phyloP scores from a whole-genome alignment of 2,797 vertebrate genomes.

The Acanthurus leucopareius region DNA sequence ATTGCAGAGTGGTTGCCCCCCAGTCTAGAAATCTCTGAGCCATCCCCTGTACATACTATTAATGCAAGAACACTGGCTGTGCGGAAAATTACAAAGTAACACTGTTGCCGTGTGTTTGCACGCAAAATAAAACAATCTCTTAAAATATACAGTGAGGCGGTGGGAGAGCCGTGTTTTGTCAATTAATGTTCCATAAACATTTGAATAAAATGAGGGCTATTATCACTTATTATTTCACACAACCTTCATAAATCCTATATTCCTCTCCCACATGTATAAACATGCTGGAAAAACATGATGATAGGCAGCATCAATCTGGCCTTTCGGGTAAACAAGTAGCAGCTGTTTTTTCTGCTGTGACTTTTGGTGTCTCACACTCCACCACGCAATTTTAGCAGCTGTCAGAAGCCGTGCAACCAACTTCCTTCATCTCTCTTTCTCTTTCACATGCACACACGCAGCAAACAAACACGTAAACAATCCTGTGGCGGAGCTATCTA shows the following conservation, averaged over 20 bases:
- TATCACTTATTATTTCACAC: slow-evolving; percentile 26
- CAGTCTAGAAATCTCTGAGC: slow-evolving; percentile 51
- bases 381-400: slow-evolving; percentile 53
- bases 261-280: slow-evolving; percentile 9
- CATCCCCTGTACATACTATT: slow-evolving; percentile 33
- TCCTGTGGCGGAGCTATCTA: slow-evolving; percentile 33
- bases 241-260: slow-evolving; percentile 28
- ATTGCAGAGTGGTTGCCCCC: slow-evolving; percentile 41
- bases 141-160: neutral
- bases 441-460: neutral
- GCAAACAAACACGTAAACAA: slow-evolving; percentile 29
- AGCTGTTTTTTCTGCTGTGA: slow-evolving; percentile 38
- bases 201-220: slow-evolving; percentile 12
- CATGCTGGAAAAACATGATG: slow-evolving; percentile 4
- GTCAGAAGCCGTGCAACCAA: slow-evolving; percentile 44
- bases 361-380: slow-evolving; percentile 39
- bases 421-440: slow-evolving; percentile 44
- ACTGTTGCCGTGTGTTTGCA: slow-evolving; percentile 50
- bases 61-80: slow-evolving; percentile 83
- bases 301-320: slow-evolving; percentile 28
- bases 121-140: slow-evolving; percentile 20
- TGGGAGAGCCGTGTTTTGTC: neutral
- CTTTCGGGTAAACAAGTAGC: slow-evolving; percentile 38
- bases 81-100: slow-evolving; percentile 90
- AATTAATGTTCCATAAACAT: slow-evolving; percentile 24